Evolutionary conservation across 2,888 invertebrate genomes (phyloP), one percentile per base, ranked within the genome.

Genomic region (Harpalus rufipes): DNA sequence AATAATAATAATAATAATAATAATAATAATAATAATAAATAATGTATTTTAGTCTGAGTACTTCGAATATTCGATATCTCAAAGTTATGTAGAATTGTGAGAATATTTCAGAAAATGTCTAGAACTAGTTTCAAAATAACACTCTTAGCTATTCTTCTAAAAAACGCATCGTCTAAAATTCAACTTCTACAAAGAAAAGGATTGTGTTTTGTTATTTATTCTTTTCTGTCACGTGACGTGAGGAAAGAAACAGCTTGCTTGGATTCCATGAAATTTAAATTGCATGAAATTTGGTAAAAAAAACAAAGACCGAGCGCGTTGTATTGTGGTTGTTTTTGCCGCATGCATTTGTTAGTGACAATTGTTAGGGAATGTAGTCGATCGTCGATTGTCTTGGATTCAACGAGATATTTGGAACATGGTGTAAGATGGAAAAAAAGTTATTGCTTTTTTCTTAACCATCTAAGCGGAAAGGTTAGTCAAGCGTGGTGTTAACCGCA

Each of bases 211-310:
- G 79, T 84, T 84, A 61, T 74, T 84, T 84, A 76, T 61, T 16
- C 51, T 39, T 10, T 12, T 78, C 83, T 76, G 83, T 84, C 83
- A 74, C n/a, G 8, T 12, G 14, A 84, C 83, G 83, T 84, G 83
- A 84, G 76, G 76, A 84, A 84, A 84, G 83, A 84, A 84, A 84
- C 83, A 44, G 83, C 83, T 63, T 41, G 74, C 84, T 86, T 86
- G 87, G 86, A 87, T 87, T 88, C 87, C 87, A 87, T 89, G 88
- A 88, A 88, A 88, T 89, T 88, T 89, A 88, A 88, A 88, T 87
- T 86, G 89, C 88, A 89, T 88, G 88, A 88, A 88, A 88, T 87
- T 88, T 88, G 87, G 41, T 56, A 21, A 25, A 59, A 79, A 16
- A 21, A 7, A n/a, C n/a, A 56, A 59, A 51, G 59, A 39, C 85